phyloP scores from a whole-genome alignment of 2,888 invertebrate genomes.

The Diaprepes abbreviatus region DNA sequence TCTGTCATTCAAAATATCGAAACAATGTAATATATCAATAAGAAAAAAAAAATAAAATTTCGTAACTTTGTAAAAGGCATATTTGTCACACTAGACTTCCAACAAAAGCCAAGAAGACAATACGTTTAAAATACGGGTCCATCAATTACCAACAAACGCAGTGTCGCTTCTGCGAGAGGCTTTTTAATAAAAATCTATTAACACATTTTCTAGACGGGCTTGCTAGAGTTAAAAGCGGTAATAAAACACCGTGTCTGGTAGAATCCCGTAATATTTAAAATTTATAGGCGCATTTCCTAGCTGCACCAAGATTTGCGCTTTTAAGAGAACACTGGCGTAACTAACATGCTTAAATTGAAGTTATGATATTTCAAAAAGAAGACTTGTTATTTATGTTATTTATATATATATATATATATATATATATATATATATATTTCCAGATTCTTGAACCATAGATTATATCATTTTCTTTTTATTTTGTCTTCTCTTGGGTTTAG shows the following conservation, averaged over 20 bases:
- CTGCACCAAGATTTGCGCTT: conserved; percentile 33
- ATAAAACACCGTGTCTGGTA: conserved; percentile 38
- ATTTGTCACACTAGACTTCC: conserved; percentile 31
- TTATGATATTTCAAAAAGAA: too few relatives aligned
- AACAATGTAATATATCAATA: too few relatives aligned
- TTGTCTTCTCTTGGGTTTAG: too few relatives aligned
- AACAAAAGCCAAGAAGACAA: conserved; percentile 27
- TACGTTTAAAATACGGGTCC: conserved; percentile 29
- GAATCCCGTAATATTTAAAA: conserved; percentile 42
- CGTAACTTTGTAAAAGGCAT: too few relatives aligned
- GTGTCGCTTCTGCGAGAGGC: conserved; percentile 33
- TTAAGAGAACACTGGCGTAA: conserved; percentile 10
- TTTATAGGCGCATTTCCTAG: conserved; percentile 42
- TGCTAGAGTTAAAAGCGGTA: conserved; percentile 43
- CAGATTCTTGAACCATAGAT: too few relatives aligned
- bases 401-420: too few relatives aligned
- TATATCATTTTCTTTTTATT: too few relatives aligned
- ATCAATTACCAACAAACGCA: conserved; percentile 41
- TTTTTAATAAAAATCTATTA: conserved; percentile 50
- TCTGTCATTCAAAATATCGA: too few relatives aligned
- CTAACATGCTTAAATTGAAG: conserved; percentile 7
- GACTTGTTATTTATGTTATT: too few relatives aligned
- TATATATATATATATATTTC: too few relatives aligned
- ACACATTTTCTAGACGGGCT: conserved; percentile 42
- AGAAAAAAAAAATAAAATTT: too few relatives aligned